Evolutionary conservation across 2,113 vertebrate genomes (phyloP), one percentile per base, ranked within the genome.

Genomic region (Stegastes partitus): DNA sequence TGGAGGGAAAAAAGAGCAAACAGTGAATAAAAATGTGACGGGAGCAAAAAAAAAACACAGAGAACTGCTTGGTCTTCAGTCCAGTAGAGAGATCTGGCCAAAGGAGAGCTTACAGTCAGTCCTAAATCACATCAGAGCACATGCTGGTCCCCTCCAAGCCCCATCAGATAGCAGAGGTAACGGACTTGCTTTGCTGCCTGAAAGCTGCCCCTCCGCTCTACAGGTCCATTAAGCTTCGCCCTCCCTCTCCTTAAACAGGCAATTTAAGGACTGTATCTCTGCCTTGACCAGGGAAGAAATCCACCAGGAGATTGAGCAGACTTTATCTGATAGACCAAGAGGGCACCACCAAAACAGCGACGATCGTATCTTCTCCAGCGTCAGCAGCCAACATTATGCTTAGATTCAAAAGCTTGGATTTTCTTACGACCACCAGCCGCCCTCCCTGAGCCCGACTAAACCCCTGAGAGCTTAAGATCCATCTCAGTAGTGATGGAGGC

Each of bases 251-350:
- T 25, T 51, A 25, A 28, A 64, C 26, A 69, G 50, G 51, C 55
- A 74, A 79, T 84, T 75, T 77, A 57, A 69, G 53, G 68, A 75
- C 63, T 73, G 21, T 28, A 75, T 59, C 68, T 75, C 26, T 54
- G 12, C 68, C 62, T 39, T 26, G 79, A 74, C 59, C 25, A 59
- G 31, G 23, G 47, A 58, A 80, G n/a, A 77, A 72, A 85, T 67
- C 67, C 22, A 68, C 26, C 61, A 65, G 58, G 45, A 47, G n/a
- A 64, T 15, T 47, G 65, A 61, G 34, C 39, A 23, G 16, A 59
- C 51, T 68, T 49, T 47, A 59, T 63, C 47, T 64, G 23, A 50
- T 23, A 66, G 22, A 28, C 44, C 5, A 5, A 5, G 21, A 53
- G 50, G 50, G n/a, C 11, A 7, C 25, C 37, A 39, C 25, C 51